These are phyloP conservation scores for Scaptomyza reducta DNA, from an alignment of 2,888 invertebrate species.

Conservation along the genomic window DNA sequence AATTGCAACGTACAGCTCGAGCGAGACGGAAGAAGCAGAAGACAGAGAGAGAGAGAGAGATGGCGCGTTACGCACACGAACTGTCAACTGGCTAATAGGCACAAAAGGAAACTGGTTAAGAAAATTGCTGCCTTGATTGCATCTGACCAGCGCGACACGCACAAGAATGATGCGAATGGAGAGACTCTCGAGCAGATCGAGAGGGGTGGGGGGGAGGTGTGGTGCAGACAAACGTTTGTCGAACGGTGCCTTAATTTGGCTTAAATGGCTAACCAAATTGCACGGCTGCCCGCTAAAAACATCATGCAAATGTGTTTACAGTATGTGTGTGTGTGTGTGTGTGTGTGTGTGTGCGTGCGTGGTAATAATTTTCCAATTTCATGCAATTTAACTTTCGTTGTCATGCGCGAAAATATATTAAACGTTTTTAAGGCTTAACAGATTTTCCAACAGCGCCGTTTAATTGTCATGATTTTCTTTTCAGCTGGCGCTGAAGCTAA, in stretches of 20 bases:
- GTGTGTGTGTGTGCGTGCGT: conserved; percentile 51
- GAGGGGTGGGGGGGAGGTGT: too few species aligned
- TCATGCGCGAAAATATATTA: conserved; percentile 47
- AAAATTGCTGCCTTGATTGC: conserved; percentile 79
- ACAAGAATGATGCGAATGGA: conserved; percentile 3
- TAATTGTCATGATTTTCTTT: conserved; percentile 50
- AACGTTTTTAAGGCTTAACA: conserved; percentile 40
- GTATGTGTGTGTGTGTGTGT: conserved; percentile 53
- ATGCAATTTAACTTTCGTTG: conserved; percentile 77
- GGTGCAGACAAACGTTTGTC: conserved; percentile 24
- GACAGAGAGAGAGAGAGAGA: not conserved
- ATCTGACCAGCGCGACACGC: conserved; percentile 57
- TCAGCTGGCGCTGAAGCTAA: conserved; percentile 2
- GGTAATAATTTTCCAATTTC: conserved; percentile 78
- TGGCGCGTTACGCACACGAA: conserved; percentile 74
- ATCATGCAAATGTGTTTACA: conserved; percentile 53
- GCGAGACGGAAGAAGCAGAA: too few species aligned
- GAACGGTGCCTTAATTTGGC: conserved; percentile 77
- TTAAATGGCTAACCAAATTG: conserved; percentile 76
- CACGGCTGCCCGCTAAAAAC: conserved; percentile 50
- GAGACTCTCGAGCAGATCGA: not conserved
- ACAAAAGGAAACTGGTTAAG: conserved; percentile 73
- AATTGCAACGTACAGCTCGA: conserved; percentile 36
- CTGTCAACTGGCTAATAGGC: conserved; percentile 76
- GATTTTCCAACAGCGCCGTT: conserved; percentile 34